Conservation (phyloP, 1,140 invertebrate genomes). For the Rhagoletis zephyria region DNA sequence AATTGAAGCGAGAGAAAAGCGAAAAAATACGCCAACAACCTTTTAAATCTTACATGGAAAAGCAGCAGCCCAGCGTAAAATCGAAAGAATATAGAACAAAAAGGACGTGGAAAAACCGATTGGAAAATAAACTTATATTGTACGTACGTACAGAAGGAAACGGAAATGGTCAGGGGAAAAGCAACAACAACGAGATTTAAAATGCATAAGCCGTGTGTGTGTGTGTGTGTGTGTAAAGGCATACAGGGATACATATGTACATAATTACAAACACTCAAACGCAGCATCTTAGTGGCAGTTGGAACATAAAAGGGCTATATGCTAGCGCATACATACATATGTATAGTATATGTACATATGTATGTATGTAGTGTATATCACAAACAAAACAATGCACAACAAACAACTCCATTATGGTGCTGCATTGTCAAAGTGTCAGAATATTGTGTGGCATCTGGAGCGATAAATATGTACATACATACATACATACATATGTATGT, state of each 20-base stretch:
- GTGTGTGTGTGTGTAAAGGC: no score
- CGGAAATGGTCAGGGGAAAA: neutral
- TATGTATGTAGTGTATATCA: neutral
- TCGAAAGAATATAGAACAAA: neutral
- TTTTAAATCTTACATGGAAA: neutral
- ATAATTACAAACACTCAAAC: no score
- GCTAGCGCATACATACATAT: neutral
- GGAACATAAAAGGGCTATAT: neutral
- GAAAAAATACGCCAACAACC: slow-evolving; percentile 8
- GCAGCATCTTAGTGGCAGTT: neutral
- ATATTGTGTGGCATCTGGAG: slow-evolving; percentile 33
- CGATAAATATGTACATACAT: neutral
- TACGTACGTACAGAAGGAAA: neutral
- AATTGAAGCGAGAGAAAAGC: neutral
- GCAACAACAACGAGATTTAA: neutral
- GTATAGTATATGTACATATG: neutral
- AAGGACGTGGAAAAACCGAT: neutral
- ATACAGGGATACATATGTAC: no score
- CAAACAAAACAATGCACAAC: slow-evolving; percentile 2
- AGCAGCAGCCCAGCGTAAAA: neutral
- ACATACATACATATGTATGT: neutral
- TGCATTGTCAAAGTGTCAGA: slow-evolving; percentile 44
- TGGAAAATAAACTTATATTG: slow-evolving; percentile 13
- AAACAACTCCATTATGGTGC: slow-evolving; percentile 18
- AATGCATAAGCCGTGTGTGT: neutral